Evolutionary conservation across 2,888 invertebrate species (phyloP), one percentile per base, ranked within the genome.

Genomic region (Ectemnius lituratus): DNA sequence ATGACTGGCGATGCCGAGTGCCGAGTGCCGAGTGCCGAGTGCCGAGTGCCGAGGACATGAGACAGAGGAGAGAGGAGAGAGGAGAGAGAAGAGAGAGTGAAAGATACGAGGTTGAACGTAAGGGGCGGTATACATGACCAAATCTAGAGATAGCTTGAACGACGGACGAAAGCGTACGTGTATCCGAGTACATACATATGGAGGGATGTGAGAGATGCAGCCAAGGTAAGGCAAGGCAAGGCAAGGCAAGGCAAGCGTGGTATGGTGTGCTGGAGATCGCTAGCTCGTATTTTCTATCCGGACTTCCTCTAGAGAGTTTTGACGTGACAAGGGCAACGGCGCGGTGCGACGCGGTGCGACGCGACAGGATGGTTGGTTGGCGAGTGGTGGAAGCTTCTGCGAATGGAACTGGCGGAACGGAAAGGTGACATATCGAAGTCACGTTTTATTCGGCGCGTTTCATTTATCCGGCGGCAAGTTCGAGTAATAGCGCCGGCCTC

Each of bases 371-470:
- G 23, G 23, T 23, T 23, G 23, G 23, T 23, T 23, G 23, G 23
- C 23, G 1, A 52, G 52, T 4, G 52, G 52, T 52, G 4, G 52
- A 11, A 8, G 49, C n/a, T 13, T 23, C 49, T n/a, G 27, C 46
- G 47, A 70, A 62, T 58, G 59, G 66, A 59, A 56, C 57, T 45
- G 70, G 49, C 49, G 68, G 71, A 60, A 70, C 68, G 78, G 62
- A 78, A 78, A 74, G 73, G 70, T 79, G 75, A 78, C 70, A 58
- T 72, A 67, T 81, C 75, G 69, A 62, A 75, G 73, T 79, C 75
- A 71, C 69, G 69, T 79, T 81, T 78, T 61, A 76, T 73, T 73
- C 76, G 23, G 46, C 37, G 37, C 27, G 13, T 72, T 69, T 77
- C 73, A 62, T 75, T 73, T 62, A 71, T 76, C 66, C 68, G 49